These are phyloP conservation scores for Gymnorhina tibicen DNA, from an alignment of 2,113 vertebrate genomes.

Conservation along the genomic window DNA sequence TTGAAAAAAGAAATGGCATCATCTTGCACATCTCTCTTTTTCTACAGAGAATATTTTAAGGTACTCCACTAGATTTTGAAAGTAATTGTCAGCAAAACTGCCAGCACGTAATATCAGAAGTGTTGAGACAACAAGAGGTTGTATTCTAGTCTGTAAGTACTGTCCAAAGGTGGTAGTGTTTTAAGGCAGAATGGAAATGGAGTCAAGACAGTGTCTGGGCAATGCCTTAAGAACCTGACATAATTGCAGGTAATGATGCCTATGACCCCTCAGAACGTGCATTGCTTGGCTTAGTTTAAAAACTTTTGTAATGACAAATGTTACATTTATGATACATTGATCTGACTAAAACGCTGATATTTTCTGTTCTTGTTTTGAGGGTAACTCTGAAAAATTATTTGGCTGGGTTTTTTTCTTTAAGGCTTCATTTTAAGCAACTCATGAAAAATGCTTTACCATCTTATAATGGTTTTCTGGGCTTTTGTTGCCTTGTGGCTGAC, in stretches of 20 bases:
- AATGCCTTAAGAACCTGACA: not conserved
- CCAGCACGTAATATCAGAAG: not conserved
- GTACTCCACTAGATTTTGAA: not conserved
- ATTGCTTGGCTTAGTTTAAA: not conserved
- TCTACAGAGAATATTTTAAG: not conserved
- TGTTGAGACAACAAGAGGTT: not conserved
- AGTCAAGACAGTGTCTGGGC: not conserved
- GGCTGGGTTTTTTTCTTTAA: not conserved
- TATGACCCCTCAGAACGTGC: not conserved
- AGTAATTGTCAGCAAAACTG: not conserved
- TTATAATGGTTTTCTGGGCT: not conserved
- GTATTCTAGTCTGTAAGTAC: not conserved
- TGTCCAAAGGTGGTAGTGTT: not conserved
- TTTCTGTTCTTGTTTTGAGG: not conserved
- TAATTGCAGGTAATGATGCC: rapidly evolving
- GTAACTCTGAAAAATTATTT: not conserved
- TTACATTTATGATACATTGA: not conserved
- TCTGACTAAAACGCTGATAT: not conserved
- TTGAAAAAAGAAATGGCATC: not conserved
- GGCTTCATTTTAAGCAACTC: not conserved
- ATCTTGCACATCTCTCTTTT: not conserved
- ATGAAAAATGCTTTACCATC: not conserved
- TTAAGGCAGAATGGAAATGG: not conserved
- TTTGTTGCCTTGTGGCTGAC: not conserved
- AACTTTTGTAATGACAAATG: not conserved